A percentile compares a stretch with the other conserved stretches of the same genome.
phyloP scores from a whole-genome alignment of 2,797 vertebrate species.

The Vipera latastei region DNA sequence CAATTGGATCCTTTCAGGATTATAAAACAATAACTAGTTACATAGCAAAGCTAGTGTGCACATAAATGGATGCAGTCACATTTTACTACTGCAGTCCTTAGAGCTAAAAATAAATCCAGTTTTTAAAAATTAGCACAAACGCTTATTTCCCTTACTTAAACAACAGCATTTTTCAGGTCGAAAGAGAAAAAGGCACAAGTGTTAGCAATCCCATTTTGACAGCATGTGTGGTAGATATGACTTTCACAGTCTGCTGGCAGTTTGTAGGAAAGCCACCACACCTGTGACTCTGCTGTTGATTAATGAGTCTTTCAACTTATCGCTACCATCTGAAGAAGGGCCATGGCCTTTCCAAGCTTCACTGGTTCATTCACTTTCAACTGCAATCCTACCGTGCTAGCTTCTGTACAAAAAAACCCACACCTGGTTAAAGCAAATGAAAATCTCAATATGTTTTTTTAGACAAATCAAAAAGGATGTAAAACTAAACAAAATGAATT shows the following conservation, averaged over 20 bases:
- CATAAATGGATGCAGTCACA: neutral
- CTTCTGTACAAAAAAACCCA: slow-evolving; percentile 74
- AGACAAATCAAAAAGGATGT: slow-evolving; percentile 85
- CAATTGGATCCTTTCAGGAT: neutral
- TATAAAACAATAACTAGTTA: neutral
- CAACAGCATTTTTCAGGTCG: slow-evolving; percentile 22
- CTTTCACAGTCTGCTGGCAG: slow-evolving; percentile 98
- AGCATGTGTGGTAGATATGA: slow-evolving; percentile 90
- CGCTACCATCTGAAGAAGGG: slow-evolving; percentile 86
- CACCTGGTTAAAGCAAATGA: slow-evolving; percentile 90
- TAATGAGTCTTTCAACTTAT: slow-evolving; percentile 97
- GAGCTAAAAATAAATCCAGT: slow-evolving; percentile 29
- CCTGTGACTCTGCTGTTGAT: slow-evolving; percentile 94
- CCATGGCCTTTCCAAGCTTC: slow-evolving; percentile 90
- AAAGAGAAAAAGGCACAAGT: slow-evolving; percentile 57
- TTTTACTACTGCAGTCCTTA: slow-evolving; percentile 5
- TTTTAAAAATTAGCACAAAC: slow-evolving; percentile 13
- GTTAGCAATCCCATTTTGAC: slow-evolving; percentile 77
- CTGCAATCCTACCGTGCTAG: slow-evolving; percentile 81
- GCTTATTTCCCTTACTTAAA: neutral
- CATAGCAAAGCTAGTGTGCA: neutral
- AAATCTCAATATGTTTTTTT: slow-evolving; percentile 87
- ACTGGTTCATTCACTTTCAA: slow-evolving; percentile 86
- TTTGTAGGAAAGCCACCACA: slow-evolving; percentile 94
- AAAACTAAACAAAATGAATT: slow-evolving; percentile 90